Conservation (phyloP, 2,888 invertebrate genomes). For the Melipona beecheii region DNA sequence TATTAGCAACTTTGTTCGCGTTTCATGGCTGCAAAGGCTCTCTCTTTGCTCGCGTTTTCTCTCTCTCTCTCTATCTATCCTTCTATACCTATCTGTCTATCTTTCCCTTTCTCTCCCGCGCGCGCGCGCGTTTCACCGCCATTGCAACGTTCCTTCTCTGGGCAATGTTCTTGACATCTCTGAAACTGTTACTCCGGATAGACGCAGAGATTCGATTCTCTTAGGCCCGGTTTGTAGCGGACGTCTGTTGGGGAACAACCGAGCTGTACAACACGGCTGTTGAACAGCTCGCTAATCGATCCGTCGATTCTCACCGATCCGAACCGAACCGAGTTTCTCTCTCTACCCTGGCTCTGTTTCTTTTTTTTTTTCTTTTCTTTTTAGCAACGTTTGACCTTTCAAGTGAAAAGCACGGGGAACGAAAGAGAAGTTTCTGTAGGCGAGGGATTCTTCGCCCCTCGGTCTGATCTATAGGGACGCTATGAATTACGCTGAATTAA, state of each 20-base stretch:
- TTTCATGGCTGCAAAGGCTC: conserved; percentile 31
- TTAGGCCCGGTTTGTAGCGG: conserved; percentile 31
- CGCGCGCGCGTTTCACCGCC: not conserved
- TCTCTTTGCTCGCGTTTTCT: not conserved
- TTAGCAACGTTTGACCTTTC: no score
- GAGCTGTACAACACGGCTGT: not conserved
- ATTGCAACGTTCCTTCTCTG: conserved; percentile 1
- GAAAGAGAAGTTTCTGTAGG: not conserved
- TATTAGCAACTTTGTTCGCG: conserved; percentile 47
- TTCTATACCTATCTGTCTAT: not conserved
- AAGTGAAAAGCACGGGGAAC: no score
- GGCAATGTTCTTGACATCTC: conserved; percentile 45
- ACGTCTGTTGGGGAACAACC: conserved; percentile 26
- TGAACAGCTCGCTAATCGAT: not conserved
- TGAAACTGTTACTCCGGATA: conserved; percentile 31
- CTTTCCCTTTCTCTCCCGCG: no score
- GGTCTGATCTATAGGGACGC: not conserved
- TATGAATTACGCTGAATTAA: conserved; percentile 26
- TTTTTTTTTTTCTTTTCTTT: no score
- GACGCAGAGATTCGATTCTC: conserved; percentile 21
- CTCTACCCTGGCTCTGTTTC: no score
- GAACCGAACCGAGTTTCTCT: no score
- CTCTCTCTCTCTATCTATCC: not conserved
- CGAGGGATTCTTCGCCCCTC: not conserved
- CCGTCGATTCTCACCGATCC: not conserved